phyloP scores from a whole-genome alignment of 2,888 invertebrate genomes.

The Chromoteleia sp. region DNA sequence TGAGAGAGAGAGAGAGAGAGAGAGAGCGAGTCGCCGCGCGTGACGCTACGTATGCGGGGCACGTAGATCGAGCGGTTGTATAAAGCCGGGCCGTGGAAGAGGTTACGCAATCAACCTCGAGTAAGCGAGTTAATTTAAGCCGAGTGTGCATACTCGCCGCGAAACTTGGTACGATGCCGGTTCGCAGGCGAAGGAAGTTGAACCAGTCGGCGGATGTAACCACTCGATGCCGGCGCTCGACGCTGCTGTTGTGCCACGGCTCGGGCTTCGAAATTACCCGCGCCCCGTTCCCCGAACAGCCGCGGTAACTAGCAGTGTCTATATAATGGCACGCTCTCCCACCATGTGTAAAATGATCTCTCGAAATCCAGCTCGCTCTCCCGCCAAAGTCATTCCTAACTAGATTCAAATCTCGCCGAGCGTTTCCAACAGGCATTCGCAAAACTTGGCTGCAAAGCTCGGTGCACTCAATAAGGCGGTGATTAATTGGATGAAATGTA shows the following conservation, averaged over 20 bases:
- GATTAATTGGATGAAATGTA: conserved; percentile 66
- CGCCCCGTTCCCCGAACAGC: conserved; percentile 3
- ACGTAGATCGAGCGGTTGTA: conserved; percentile 42
- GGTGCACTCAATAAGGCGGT: conserved; percentile 60
- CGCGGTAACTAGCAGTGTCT: conserved; percentile 75
- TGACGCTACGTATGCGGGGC: conserved; percentile 62
- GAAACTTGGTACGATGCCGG: conserved; percentile 77
- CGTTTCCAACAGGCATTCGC: conserved; percentile 57
- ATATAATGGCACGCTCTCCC: conserved; percentile 78
- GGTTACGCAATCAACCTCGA: conserved; percentile 79
- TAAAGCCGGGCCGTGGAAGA: conserved; percentile 49
- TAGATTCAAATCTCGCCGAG: conserved; percentile 65
- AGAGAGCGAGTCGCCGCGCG: conserved; percentile 35
- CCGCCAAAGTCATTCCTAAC: conserved; percentile 66
- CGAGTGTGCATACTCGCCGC: conserved; percentile 79
- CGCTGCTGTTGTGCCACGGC: conserved; percentile 58
- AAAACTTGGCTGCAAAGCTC: conserved; percentile 54
- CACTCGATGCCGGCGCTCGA: conserved; percentile 67
- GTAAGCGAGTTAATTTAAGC: conserved; percentile 80
- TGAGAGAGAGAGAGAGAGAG: no score
- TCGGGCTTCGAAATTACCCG: conserved; percentile 71
- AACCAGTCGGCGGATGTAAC: conserved; percentile 77
- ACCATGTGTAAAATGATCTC: conserved; percentile 78
- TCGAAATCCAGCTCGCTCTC: conserved; percentile 75
- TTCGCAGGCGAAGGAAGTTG: conserved; percentile 73